phyloP scores from a whole-genome alignment of 2,797 vertebrate genomes.

The Apogon talboti region DNA sequence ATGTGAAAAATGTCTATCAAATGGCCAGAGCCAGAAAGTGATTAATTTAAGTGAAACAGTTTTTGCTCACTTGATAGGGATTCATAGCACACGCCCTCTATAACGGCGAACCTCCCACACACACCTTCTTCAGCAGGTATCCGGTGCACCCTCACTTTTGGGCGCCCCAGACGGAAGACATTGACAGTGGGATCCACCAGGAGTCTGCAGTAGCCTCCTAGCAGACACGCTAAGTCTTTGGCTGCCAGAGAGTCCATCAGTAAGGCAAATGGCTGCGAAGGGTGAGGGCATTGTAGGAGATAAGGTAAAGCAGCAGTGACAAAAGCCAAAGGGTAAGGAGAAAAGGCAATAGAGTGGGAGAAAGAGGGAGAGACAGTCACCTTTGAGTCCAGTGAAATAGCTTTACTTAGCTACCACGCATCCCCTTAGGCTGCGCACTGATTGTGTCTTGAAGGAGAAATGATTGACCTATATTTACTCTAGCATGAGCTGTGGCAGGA shows the following conservation, averaged over 20 bases:
- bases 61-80: conserved; percentile 86
- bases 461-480: conserved; percentile 71
- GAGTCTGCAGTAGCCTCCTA: conserved; percentile 93
- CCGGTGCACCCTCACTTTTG: conserved; percentile 87
- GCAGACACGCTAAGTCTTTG: conserved; percentile 95
- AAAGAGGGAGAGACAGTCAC: conserved; percentile 66
- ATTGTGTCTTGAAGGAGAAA: conserved; percentile 55
- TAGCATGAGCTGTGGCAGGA: conserved; percentile 33
- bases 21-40: conserved; percentile 68
- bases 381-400: conserved; percentile 59
- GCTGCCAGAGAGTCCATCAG: conserved; percentile 94
- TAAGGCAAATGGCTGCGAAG: conserved; percentile 91
- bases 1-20: conserved; percentile 67
- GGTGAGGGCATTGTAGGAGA: conserved; percentile 57
- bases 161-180: conserved; percentile 91
- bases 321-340: conserved; percentile 61
- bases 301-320: conserved; percentile 61
- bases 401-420: conserved; percentile 42
- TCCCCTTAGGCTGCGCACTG: conserved; percentile 50
- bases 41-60: conserved; percentile 73
- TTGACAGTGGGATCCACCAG: conserved; percentile 88
- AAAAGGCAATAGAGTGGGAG: conserved; percentile 58
- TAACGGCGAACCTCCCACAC: conserved; percentile 79
- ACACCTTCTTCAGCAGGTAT: conserved; percentile 96
- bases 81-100: conserved; percentile 85